Evolutionary conservation across 2,113 vertebrate species (phyloP).

Genomic region (Ammodytes dubius): DNA sequence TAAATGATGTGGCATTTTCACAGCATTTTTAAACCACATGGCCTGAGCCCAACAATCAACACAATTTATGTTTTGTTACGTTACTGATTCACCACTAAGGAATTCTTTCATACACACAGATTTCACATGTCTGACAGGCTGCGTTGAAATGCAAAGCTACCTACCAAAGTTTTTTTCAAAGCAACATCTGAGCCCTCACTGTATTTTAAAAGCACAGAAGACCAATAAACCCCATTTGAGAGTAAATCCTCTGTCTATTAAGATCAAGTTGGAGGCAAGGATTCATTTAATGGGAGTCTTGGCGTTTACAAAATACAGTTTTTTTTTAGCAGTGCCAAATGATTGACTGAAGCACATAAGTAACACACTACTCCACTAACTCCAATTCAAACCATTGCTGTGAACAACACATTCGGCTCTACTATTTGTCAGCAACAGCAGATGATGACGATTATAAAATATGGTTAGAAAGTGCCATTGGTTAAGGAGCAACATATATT

Average conservation of each 20-base stretch:
- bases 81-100: conserved; percentile 64
- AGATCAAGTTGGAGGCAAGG: background rate
- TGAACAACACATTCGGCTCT: conserved; percentile 2
- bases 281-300: background rate
- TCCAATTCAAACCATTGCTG: background rate
- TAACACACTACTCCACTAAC: background rate
- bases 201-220: background rate
- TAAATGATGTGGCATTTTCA: conserved; percentile 39
- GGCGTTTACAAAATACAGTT: background rate
- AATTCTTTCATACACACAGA: conserved; percentile 38
- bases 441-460: background rate
- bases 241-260: background rate
- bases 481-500: background rate
- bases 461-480: background rate
- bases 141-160: conserved; percentile 1
- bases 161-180: background rate
- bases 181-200: background rate
- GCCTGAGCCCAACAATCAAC: conserved; percentile 27
- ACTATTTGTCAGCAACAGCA: background rate
- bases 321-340: background rate
- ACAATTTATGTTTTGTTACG: conserved; percentile 54
- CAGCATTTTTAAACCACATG: conserved; percentile 46
- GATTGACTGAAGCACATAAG: background rate
- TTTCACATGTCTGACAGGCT: background rate
- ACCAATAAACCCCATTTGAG: background rate